Evolutionary conservation across 2,888 invertebrate genomes (phyloP).

Genomic region (Pachycephus smyrnensis): DNA sequence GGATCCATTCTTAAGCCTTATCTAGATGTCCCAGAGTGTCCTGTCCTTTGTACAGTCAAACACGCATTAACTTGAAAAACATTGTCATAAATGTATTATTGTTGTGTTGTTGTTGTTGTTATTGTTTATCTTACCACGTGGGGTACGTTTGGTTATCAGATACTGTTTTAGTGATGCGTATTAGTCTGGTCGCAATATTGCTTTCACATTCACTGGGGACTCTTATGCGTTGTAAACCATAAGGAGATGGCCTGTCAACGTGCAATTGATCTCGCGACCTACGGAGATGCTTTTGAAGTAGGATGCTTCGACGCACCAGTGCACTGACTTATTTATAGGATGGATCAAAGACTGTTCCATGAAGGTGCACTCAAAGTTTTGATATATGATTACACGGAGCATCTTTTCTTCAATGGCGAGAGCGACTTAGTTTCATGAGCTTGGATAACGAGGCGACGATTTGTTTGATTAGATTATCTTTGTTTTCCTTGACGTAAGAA

Average conservation of each 20-base stretch:
- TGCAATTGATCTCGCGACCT: background rate
- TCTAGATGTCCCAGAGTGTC: background rate
- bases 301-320: background rate
- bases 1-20: background rate
- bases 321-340: background rate
- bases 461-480: background rate
- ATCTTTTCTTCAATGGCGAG: background rate
- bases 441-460: background rate
- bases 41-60: background rate
- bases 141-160: background rate
- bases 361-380: background rate
- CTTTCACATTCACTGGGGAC: background rate
- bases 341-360: background rate
- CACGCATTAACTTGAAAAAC: background rate
- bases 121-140: background rate
- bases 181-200: background rate
- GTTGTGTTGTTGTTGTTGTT: background rate
- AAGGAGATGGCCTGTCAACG: background rate
- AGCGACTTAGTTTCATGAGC: background rate
- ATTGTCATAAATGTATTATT: background rate
- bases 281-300: background rate
- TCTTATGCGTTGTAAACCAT: background rate
- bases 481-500: background rate
- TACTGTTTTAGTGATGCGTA: background rate
- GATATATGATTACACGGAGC: background rate